phyloP scores from a whole-genome alignment of 2,888 invertebrate genomes.

The Cheilosia urbana region DNA sequence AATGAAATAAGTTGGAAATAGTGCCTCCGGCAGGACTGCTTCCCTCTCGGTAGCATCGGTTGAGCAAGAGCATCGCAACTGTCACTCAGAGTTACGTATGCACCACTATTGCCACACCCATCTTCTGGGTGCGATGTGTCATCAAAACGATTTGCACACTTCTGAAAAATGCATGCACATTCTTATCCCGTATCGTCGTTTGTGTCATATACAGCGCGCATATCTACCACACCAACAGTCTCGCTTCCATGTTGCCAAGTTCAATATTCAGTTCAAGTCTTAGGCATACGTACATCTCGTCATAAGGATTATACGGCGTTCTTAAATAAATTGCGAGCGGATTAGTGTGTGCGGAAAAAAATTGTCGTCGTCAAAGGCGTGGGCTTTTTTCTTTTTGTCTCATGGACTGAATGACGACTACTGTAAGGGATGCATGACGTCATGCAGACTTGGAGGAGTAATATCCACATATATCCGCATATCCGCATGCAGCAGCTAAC shows the following conservation, averaged over 20 bases:
- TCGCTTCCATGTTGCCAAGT: slow-evolving; percentile 44
- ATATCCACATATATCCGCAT: too few relatives aligned
- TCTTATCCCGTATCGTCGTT: slow-evolving; percentile 37
- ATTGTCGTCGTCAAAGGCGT: slow-evolving; percentile 29
- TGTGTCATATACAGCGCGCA: slow-evolving; percentile 5
- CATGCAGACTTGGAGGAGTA: slow-evolving; percentile 29
- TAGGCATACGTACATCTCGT: slow-evolving; percentile 3
- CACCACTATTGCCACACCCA: slow-evolving; percentile 56
- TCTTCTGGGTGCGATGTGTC: slow-evolving; percentile 30
- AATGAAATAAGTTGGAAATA: slow-evolving; percentile 35
- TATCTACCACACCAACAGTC: slow-evolving; percentile 2
- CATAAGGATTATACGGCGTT: slow-evolving; percentile 48
- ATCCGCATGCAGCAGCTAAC: not conserved
- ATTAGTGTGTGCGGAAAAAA: slow-evolving; percentile 32
- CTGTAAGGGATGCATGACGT: slow-evolving; percentile 46
- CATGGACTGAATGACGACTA: not conserved
- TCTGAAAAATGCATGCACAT: slow-evolving; percentile 57
- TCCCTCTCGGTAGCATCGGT: slow-evolving; percentile 10
- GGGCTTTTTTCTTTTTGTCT: not conserved
- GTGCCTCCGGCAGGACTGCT: slow-evolving; percentile 18
- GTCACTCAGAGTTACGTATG: not conserved
- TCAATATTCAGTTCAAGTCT: slow-evolving; percentile 69
- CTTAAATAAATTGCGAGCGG: slow-evolving; percentile 60
- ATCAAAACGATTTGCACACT: slow-evolving; percentile 58
- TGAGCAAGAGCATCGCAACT: slow-evolving; percentile 24